A percentile compares a stretch with the other conserved stretches of the same genome.
These are phyloP conservation scores for Petrocephalus microphthalmus DNA, from an alignment of 2,113 vertebrate genomes.

Conservation along the genomic window DNA sequence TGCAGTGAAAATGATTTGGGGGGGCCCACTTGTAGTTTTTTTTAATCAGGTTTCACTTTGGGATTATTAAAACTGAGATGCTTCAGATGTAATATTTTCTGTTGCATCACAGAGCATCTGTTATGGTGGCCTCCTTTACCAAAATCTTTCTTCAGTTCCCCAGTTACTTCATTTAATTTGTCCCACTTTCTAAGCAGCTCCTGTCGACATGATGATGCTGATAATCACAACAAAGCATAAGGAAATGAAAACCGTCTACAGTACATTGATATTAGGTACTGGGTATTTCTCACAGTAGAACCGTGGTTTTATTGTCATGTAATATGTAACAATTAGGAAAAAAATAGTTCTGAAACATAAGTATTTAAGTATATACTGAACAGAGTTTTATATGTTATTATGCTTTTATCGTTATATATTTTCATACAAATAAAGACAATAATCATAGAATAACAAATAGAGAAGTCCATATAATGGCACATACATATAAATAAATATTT, in stretches of 20 bases:
- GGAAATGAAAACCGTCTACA: constrained; percentile 9
- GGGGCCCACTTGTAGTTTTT: not conserved
- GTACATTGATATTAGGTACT: not conserved
- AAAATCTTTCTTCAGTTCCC: constrained; percentile 21
- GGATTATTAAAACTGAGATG: not conserved
- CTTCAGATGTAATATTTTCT: constrained; percentile 15
- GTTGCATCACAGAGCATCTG: constrained; percentile 22
- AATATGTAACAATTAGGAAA: not conserved
- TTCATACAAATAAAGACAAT: not conserved
- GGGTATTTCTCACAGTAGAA: not conserved
- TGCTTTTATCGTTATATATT: not conserved
- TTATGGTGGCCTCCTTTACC: constrained; percentile 8
- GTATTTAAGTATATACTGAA: not conserved
- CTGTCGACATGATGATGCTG: not conserved
- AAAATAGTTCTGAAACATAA: not conserved
- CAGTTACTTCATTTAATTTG: constrained; percentile 20
- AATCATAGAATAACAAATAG: not conserved
- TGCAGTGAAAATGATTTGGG: not conserved
- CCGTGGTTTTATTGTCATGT: not conserved
- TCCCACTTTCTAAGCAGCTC: constrained; percentile 17
- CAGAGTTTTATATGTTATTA: not conserved
- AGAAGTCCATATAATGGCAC: not conserved
- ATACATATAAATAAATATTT: not conserved
- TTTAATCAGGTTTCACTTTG: not conserved
- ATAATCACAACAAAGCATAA: not conserved